Conservation (phyloP, 2,113 vertebrate species). For the Fregata magnificens region DNA sequence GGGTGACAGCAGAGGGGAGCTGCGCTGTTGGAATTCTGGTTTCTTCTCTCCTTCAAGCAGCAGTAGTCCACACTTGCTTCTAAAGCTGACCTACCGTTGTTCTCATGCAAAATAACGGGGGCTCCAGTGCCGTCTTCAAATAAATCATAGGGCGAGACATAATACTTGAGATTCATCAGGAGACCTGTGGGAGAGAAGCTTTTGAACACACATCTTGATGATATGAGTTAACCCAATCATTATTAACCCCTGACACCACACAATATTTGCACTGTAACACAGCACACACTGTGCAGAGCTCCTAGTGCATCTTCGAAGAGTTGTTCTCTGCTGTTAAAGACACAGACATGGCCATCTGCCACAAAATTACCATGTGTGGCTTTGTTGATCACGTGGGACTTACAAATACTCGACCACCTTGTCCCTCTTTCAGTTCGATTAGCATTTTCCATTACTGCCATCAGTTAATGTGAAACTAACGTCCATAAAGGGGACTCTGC, state of each 20-base stretch:
- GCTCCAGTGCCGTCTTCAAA: slow-evolving; percentile 88
- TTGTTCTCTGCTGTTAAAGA: not conserved
- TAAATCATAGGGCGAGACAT: slow-evolving; percentile 93
- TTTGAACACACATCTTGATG: not conserved
- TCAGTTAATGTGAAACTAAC: rapidly evolving
- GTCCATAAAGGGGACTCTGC: rapidly evolving
- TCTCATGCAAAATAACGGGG: slow-evolving; percentile 84
- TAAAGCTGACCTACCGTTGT: slow-evolving; percentile 69
- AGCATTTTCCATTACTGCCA: not conserved
- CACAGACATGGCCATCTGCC: not conserved
- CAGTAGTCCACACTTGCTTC: not conserved
- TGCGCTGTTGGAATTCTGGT: not conserved
- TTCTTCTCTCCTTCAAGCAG: not conserved
- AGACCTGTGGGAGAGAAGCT: slow-evolving; percentile 76
- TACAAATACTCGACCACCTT: not conserved
- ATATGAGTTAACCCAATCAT: rapidly evolving
- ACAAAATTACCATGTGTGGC: rapidly evolving
- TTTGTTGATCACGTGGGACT: not conserved
- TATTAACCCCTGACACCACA: not conserved
- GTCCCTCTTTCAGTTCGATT: not conserved
- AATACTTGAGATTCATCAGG: slow-evolving; percentile 95
- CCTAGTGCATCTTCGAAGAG: not conserved
- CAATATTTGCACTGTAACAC: not conserved
- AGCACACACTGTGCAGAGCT: not conserved
- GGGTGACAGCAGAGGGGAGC: not conserved